phyloP scores from a whole-genome alignment of 2,113 vertebrate genomes.

The Thamnophis sirtalis region DNA sequence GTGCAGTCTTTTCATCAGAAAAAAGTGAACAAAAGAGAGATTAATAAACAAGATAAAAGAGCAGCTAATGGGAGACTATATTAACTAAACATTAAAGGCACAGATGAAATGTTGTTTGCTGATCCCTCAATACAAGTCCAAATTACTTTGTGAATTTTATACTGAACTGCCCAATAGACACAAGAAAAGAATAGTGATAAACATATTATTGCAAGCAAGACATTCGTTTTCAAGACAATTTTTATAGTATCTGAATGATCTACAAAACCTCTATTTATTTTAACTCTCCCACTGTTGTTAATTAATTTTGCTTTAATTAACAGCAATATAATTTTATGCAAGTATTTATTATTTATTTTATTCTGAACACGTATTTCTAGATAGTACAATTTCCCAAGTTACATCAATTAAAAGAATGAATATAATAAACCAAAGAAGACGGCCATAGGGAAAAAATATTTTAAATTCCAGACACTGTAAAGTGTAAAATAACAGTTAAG shows the following conservation, averaged over 20 bases:
- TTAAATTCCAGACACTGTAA: background rate
- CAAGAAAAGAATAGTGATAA: background rate
- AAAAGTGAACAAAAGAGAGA: background rate
- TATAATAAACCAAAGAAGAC: background rate
- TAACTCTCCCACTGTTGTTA: background rate
- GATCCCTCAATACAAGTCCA: background rate
- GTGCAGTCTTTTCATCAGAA: background rate
- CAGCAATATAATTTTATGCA: background rate
- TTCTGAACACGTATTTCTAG: background rate
- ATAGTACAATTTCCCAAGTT: background rate
- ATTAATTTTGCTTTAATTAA: too few relatives aligned
- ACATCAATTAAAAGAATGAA: background rate
- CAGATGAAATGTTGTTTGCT: background rate
- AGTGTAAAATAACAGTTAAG: background rate
- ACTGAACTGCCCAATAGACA: background rate
- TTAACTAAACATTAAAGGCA: conserved; percentile 24
- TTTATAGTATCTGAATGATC: background rate
- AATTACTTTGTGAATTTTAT: background rate
- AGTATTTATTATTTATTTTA: background rate
- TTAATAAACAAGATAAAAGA: conserved; percentile 35
- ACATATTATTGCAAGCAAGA: conserved; percentile 11
- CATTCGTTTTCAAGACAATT: conserved; percentile 2
- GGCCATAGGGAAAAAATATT: background rate
- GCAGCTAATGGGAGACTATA: conserved; percentile 18
- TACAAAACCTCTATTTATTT: background rate